Conservation (phyloP, 2,797 vertebrate species). For the Crenichthys baileyi region DNA sequence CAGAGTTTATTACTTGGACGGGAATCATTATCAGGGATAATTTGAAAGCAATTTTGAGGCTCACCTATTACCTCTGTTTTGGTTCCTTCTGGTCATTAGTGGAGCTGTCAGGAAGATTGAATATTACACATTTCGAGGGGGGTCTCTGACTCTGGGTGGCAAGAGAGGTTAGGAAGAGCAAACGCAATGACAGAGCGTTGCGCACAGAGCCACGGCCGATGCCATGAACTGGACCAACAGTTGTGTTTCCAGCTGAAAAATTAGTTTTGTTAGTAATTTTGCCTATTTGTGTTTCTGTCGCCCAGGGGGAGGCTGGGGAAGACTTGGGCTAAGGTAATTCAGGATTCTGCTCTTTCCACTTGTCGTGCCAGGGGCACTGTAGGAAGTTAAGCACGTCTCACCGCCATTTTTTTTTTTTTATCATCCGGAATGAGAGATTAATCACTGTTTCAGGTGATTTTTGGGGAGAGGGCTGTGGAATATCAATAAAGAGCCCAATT, state of each 20-base stretch:
- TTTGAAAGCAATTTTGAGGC: slow-evolving; percentile 86
- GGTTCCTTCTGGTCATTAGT: slow-evolving; percentile 86
- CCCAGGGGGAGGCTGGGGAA: not conserved
- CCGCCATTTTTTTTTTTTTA: slow-evolving; percentile 8
- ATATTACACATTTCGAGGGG: slow-evolving; percentile 81
- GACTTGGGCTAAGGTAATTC: slow-evolving; percentile 37
- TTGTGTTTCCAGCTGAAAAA: slow-evolving; percentile 67
- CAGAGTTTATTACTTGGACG: slow-evolving; percentile 79
- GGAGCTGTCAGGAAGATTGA: slow-evolving; percentile 86
- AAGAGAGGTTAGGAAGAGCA: slow-evolving; percentile 79
- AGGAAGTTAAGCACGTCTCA: slow-evolving; percentile 48
- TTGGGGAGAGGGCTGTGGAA: slow-evolving; percentile 61
- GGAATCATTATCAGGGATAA: slow-evolving; percentile 83
- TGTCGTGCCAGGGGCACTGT: slow-evolving; percentile 25
- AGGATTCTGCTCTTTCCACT: slow-evolving; percentile 12
- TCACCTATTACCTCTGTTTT: slow-evolving; percentile 87
- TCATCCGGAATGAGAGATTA: slow-evolving; percentile 50
- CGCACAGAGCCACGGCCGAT: slow-evolving; percentile 52
- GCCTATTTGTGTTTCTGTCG: slow-evolving; percentile 57
- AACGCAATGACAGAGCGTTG: slow-evolving; percentile 73
- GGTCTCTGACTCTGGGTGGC: slow-evolving; percentile 79
- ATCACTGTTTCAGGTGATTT: slow-evolving; percentile 67
- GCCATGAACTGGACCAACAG: slow-evolving; percentile 49
- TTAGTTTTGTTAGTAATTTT: slow-evolving; percentile 70
- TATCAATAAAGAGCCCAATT: slow-evolving; percentile 79